Base-by-base conservation (phyloP, 2,797 vertebrate genomes). In the Girardinus metallicus region DNA sequence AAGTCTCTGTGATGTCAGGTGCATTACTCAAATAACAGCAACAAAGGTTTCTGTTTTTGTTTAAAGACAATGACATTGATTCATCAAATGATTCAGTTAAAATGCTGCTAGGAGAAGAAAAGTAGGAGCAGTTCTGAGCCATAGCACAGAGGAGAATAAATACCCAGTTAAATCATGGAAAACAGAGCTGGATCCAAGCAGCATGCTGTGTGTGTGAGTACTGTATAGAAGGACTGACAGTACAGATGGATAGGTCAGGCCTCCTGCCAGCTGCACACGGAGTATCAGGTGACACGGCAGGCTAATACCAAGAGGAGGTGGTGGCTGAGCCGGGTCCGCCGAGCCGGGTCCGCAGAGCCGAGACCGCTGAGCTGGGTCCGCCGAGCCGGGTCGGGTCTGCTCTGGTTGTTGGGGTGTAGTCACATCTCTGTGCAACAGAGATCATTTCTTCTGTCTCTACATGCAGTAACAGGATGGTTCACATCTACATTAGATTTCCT, bases 171-270 rank as follows among this genome's bases (percentile, higher is more conserved):
- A 18, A 62, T 62, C 2, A 62, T 18, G 15, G 31, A 34, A 34
- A 34, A 62, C 60, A 62, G 29, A 16, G 11, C 26, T 53, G 49
- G 26, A 62, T 80, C 55, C 55, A 77, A 70, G 51, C 79, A 57
- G 57, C 53, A 64, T 75, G 43, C n/a, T 76, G 75, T 84, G 55
- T 55, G 53, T 12, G 10, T 13, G 51, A 26, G 79, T 77, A 57
- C 26, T 60, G 29, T 31, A 57, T 4, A 57, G 26, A n/a, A 10
- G 53, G 75, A 62, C 1, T 82, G 83, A 79, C 74, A 75, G 84
- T 84, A 82, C 86, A 91, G 85, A 87, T 78, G 85, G 80, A 75
- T 81, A 79, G 76, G 75, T 83, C 83, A 62, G 83, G 80, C 89
- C 64, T n/a, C 39, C 16, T 75, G 78, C 78, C 86, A 80, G 72